Conservation (phyloP, 1,140 invertebrate genomes). For the Ectropis grisescens region DNA sequence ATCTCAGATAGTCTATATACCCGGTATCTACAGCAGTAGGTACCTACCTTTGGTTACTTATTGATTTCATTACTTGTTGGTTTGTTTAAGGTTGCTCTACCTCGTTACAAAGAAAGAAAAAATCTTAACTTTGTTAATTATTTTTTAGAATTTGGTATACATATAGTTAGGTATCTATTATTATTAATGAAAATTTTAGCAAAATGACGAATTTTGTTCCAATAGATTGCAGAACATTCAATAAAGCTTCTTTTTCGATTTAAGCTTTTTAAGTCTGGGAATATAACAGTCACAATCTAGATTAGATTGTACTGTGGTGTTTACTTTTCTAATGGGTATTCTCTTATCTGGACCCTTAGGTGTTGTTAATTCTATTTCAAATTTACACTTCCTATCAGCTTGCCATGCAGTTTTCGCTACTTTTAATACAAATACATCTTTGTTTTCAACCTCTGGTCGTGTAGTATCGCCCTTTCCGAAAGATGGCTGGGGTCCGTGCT, state of each 20-base stretch:
- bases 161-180: too few relatives aligned
- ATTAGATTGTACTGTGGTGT: conserved; percentile 41
- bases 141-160: too few relatives aligned
- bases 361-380: conserved; percentile 50
- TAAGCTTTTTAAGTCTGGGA: conserved; percentile 28
- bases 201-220: too few relatives aligned
- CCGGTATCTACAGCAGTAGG: too few relatives aligned
- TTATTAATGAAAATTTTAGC: too few relatives aligned
- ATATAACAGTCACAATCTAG: conserved; percentile 43
- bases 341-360: conserved; percentile 49
- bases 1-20: too few relatives aligned
- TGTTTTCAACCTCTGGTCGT: conserved; percentile 26
- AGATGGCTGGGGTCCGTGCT: conserved; percentile 32
- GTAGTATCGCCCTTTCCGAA: conserved; percentile 34
- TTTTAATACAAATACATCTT: conserved; percentile 52
- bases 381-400: conserved; percentile 52
- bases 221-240: too few relatives aligned
- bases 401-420: conserved; percentile 55
- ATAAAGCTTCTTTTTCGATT: conserved; percentile 26
- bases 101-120: too few relatives aligned
- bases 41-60: too few relatives aligned
- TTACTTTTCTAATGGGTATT: conserved; percentile 31
- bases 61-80: too few relatives aligned
- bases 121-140: too few relatives aligned
- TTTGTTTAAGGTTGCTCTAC: too few relatives aligned